Evolutionary conservation across 2,113 vertebrate species (phyloP).

Genomic region (Physeter macrocephalus): DNA sequence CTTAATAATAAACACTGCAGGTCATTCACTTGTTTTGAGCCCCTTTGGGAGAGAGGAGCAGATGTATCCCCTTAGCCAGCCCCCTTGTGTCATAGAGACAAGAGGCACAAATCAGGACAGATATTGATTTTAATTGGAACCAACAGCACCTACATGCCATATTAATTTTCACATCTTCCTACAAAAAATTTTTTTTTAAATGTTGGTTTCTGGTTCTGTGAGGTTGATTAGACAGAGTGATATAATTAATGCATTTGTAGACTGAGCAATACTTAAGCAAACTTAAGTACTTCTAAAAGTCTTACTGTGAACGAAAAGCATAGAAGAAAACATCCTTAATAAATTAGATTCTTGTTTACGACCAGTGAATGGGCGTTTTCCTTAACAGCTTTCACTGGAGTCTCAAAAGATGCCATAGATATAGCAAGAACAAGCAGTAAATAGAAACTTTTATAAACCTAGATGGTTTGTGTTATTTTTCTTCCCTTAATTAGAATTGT

Average conservation of each 20-base stretch:
- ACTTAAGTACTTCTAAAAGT: slow-evolving; percentile 63
- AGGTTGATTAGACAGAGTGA: slow-evolving; percentile 76
- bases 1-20: slow-evolving; percentile 88
- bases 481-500: slow-evolving; percentile 22
- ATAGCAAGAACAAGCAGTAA: background rate
- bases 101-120: slow-evolving; percentile 82
- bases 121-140: slow-evolving; percentile 88
- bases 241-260: slow-evolving; percentile 65
- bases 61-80: slow-evolving; percentile 82
- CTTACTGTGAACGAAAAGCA: slow-evolving; percentile 27
- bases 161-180: slow-evolving; percentile 83
- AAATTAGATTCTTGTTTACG: slow-evolving; percentile 60
- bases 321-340: slow-evolving; percentile 58
- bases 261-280: slow-evolving; percentile 61
- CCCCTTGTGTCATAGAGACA: slow-evolving; percentile 81
- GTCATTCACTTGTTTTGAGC: slow-evolving; percentile 85
- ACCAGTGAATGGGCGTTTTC: slow-evolving; percentile 44
- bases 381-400: slow-evolving; percentile 40
- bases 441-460: slow-evolving; percentile 66
- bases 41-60: slow-evolving; percentile 82
- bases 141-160: slow-evolving; percentile 82
- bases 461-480: slow-evolving; percentile 54
- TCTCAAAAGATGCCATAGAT: background rate
- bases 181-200: slow-evolving; percentile 63
- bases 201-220: slow-evolving; percentile 67